Evolutionary conservation across 2,888 invertebrate genomes (phyloP).

Genomic region (Hirtodrosophila trivittata): DNA sequence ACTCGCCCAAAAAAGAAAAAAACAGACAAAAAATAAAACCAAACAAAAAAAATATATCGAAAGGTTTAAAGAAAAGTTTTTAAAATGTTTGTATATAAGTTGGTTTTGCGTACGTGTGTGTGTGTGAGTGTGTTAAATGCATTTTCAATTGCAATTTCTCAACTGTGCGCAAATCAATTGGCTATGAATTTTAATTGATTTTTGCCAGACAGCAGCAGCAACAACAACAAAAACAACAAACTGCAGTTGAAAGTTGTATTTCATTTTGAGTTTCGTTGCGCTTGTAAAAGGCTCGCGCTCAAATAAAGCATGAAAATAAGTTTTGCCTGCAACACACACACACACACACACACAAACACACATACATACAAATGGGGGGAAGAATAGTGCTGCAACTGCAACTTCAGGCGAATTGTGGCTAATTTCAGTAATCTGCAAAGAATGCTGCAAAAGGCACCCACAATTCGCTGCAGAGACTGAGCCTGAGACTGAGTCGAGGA

Average conservation of each 20-base stretch:
- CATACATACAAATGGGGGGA: background rate
- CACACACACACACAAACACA: conserved; percentile 14
- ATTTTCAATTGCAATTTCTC: conserved; percentile 58
- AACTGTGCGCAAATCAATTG: conserved; percentile 79
- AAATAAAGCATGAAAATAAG: conserved; percentile 80
- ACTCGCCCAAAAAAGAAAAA: conserved; percentile 29
- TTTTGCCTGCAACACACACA: conserved; percentile 54
- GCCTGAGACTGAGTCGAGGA: conserved; percentile 11
- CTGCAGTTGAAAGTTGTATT: conserved; percentile 69
- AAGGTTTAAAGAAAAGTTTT: conserved; percentile 20
- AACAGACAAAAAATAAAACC: conserved; percentile 14
- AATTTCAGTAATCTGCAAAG: conserved; percentile 74
- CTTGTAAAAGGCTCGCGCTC: conserved; percentile 70
- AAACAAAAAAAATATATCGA: background rate
- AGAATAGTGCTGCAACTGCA: conserved; percentile 24
- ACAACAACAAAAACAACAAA: conserved; percentile 4
- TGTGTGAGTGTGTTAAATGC: conserved; percentile 35
- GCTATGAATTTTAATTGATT: conserved; percentile 83
- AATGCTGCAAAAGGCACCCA: conserved; percentile 77
- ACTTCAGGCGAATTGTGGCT: conserved; percentile 67
- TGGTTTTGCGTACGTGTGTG: conserved; percentile 3
- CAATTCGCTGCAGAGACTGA: conserved; percentile 74
- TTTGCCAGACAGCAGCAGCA: conserved; percentile 46
- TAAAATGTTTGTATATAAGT: conserved; percentile 1
- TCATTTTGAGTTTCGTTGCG: conserved; percentile 77